phyloP scores from a whole-genome alignment of 2,888 invertebrate species.

The Hirtodrosophila trivittata region DNA sequence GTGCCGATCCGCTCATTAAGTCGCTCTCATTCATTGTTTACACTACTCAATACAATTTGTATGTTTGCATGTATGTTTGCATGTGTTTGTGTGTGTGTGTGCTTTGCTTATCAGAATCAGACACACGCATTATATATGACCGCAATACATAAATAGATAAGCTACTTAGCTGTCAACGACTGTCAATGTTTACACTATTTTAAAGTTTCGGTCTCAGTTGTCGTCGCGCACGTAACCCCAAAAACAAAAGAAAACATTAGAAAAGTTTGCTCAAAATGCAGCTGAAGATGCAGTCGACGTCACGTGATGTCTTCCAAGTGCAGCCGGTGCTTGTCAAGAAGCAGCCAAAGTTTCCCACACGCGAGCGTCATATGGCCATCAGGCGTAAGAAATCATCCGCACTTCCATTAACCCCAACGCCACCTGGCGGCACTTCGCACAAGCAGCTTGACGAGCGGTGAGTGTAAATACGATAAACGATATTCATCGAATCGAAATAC shows the following conservation, averaged over 20 bases:
- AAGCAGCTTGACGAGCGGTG: conserved; percentile 23
- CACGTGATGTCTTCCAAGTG: conserved; percentile 72
- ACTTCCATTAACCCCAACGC: conserved; percentile 28
- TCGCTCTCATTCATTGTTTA: conserved; percentile 15
- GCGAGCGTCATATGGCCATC: conserved; percentile 88
- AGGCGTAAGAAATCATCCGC: conserved; percentile 85
- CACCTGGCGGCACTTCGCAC: conserved; percentile 36
- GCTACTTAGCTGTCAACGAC: conserved; percentile 35
- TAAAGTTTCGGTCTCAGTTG: conserved; percentile 40
- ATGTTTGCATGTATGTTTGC: conserved; percentile 1
- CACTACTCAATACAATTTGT: conserved; percentile 23
- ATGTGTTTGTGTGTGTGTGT: conserved; percentile 11
- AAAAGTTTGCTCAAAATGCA: conserved; percentile 36
- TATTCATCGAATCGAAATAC: conserved; percentile 13
- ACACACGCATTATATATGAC: conserved; percentile 48
- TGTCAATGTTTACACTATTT: conserved; percentile 51
- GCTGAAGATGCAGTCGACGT: neutral
- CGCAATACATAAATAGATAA: conserved; percentile 43
- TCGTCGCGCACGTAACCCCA: conserved; percentile 10
- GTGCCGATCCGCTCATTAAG: too few relatives aligned
- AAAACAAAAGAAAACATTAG: conserved; percentile 2
- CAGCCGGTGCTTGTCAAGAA: conserved; percentile 84
- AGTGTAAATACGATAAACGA: conserved; percentile 23
- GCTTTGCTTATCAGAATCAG: conserved; percentile 48
- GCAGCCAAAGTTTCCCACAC: conserved; percentile 88